A percentile compares a stretch with the other conserved stretches of the same genome.
Evolutionary conservation across 2,113 vertebrate genomes (phyloP).

Genomic region (Columbina picui): DNA sequence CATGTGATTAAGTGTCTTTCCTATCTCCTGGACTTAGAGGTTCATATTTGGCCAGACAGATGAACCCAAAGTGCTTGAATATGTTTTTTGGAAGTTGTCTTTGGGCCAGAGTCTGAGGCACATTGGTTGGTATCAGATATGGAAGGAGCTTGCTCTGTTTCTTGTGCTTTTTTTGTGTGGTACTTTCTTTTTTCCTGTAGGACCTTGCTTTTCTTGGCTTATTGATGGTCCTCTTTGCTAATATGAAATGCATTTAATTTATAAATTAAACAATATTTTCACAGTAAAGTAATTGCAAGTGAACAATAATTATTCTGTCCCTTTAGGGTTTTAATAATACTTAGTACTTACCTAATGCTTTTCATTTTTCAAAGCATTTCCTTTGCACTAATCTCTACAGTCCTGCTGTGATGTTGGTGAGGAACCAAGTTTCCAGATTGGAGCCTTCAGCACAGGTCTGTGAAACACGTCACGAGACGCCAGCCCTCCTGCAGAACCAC

Average conservation of each 20-base stretch:
- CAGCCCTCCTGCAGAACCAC: constrained; percentile 5
- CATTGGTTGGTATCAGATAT: not conserved
- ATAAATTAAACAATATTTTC: constrained; percentile 11
- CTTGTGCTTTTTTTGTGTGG: not conserved
- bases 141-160: not conserved
- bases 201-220: not conserved
- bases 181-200: not conserved
- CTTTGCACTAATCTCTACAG: not conserved
- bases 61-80: not conserved
- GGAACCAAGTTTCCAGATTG: constrained; percentile 12
- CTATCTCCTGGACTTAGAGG: not conserved
- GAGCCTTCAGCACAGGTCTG: not conserved
- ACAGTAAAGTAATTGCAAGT: not conserved
- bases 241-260: not conserved
- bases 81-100: not conserved
- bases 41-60: not conserved
- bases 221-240: not conserved
- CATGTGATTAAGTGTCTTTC: not conserved
- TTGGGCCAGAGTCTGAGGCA: not conserved
- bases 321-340: not conserved
- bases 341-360: not conserved
- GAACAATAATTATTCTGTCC: not conserved
- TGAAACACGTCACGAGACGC: not conserved
- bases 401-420: constrained; percentile 32
- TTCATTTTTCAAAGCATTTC: constrained; percentile 14